These are phyloP conservation scores for Excalfactoria chinensis DNA, from an alignment of 2,113 vertebrate genomes.

Conservation along the genomic window DNA sequence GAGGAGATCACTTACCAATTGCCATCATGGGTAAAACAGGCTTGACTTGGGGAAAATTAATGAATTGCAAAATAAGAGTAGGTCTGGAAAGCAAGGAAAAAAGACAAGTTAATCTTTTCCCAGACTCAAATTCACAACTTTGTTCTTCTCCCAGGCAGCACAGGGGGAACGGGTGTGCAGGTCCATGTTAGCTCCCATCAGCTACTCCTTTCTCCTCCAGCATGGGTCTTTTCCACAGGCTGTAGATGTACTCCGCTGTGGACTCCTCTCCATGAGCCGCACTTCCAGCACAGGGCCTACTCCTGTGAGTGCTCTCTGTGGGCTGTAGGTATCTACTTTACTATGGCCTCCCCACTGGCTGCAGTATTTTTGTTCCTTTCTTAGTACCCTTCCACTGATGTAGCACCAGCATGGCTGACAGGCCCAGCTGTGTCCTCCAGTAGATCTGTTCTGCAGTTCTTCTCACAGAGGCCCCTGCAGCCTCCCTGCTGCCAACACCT, in stretches of 20 bases:
- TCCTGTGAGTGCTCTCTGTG: neutral
- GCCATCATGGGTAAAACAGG: neutral
- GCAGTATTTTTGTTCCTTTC: accelerated
- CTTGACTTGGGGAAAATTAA: neutral
- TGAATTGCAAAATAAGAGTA: neutral
- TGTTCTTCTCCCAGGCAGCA: neutral
- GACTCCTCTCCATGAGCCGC: neutral
- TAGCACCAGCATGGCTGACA: accelerated
- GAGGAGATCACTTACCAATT: neutral
- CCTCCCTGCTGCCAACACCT: accelerated
- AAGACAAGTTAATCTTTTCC: neutral
- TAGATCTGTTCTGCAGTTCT: neutral
- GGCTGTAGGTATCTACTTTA: neutral
- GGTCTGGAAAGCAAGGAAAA: neutral
- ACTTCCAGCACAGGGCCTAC: neutral
- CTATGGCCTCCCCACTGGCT: accelerated
- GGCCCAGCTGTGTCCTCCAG: neutral
- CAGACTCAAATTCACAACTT: neutral
- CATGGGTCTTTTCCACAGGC: neutral
- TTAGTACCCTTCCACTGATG: accelerated
- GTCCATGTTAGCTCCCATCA: neutral
- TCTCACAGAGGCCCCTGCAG: neutral
- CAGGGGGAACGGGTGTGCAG: neutral
- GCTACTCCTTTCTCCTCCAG: accelerated
- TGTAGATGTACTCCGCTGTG: accelerated